These are phyloP conservation scores for Marmota flaviventris DNA, from an alignment of 2,113 vertebrate species.

Conservation along the genomic window DNA sequence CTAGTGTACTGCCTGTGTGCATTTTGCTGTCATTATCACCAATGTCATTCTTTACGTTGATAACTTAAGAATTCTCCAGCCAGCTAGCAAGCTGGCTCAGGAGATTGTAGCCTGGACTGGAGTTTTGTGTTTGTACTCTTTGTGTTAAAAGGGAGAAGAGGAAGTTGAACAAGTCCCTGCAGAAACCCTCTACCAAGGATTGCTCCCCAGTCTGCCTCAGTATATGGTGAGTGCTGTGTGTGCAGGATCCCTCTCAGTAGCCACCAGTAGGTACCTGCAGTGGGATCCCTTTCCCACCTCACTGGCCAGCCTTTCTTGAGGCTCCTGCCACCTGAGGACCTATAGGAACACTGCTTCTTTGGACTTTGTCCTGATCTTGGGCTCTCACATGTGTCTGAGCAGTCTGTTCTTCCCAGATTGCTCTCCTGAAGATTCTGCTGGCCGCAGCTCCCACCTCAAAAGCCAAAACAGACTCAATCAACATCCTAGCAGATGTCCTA, in stretches of 20 bases:
- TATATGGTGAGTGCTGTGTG: conserved; percentile 94
- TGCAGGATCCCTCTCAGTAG: background rate
- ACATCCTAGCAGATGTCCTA: conserved; percentile 97
- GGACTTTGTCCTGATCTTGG: background rate
- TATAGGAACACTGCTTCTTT: background rate
- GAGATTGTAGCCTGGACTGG: background rate
- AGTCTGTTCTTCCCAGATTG: conserved; percentile 90
- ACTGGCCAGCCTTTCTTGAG: background rate
- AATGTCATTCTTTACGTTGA: background rate
- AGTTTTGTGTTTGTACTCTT: conserved; percentile 45
- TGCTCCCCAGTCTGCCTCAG: conserved; percentile 97
- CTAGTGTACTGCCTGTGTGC: background rate
- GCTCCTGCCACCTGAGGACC: background rate
- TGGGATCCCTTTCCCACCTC: accelerated
- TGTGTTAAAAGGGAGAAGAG: conserved; percentile 94
- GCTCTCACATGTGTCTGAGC: background rate
- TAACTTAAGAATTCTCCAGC: background rate
- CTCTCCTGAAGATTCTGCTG: conserved; percentile 97
- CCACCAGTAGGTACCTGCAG: background rate
- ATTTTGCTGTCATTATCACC: background rate
- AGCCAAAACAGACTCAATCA: conserved; percentile 99
- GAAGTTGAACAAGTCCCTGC: conserved; percentile 95
- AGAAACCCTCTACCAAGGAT: conserved; percentile 97
- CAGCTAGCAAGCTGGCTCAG: background rate
- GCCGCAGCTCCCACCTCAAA: conserved; percentile 99